phyloP scores from a whole-genome alignment of 2,113 vertebrate genomes.

The Phyllopteryx taeniolatus region DNA sequence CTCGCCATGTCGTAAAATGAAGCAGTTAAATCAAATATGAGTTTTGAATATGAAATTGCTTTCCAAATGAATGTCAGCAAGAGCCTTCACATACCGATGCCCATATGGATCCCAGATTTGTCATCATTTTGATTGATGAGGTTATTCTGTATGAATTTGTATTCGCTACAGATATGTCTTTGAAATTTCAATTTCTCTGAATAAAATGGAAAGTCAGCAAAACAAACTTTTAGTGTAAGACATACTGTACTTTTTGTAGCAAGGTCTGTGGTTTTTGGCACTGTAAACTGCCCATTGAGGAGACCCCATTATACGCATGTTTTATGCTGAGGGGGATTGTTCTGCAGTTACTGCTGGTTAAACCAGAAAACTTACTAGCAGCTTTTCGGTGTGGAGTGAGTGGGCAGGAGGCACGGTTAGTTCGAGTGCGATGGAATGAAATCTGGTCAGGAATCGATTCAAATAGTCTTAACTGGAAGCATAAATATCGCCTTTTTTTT shows the following conservation, averaged over 20 bases:
- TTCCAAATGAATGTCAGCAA: not conserved
- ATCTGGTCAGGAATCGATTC: constrained; percentile 21
- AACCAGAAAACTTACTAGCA: constrained; percentile 38
- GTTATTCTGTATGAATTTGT: constrained; percentile 2
- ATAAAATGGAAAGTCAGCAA: constrained; percentile 33
- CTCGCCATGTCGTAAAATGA: not conserved
- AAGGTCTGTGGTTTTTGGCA: constrained; percentile 49
- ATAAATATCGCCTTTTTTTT: not conserved
- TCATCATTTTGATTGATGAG: constrained; percentile 22
- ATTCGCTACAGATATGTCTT: not conserved
- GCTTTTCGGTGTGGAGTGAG: constrained; percentile 38
- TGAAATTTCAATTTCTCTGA: constrained; percentile 24
- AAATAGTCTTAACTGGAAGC: constrained; percentile 9
- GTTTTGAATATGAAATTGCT: not conserved
- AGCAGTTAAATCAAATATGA: not conserved
- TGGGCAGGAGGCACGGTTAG: constrained; percentile 25
- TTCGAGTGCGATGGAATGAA: constrained; percentile 5
- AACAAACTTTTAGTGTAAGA: constrained; percentile 14
- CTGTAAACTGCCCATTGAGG: constrained; percentile 11
- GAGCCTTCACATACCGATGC: not conserved
- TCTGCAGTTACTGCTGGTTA: constrained; percentile 35
- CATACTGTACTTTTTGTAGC: constrained; percentile 14
- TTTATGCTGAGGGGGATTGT: constrained; percentile 20
- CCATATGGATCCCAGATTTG: not conserved
- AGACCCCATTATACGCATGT: constrained; percentile 43